Base-by-base conservation (phyloP, 2,888 invertebrate genomes). In the Chydorus sphaericus region DNA sequence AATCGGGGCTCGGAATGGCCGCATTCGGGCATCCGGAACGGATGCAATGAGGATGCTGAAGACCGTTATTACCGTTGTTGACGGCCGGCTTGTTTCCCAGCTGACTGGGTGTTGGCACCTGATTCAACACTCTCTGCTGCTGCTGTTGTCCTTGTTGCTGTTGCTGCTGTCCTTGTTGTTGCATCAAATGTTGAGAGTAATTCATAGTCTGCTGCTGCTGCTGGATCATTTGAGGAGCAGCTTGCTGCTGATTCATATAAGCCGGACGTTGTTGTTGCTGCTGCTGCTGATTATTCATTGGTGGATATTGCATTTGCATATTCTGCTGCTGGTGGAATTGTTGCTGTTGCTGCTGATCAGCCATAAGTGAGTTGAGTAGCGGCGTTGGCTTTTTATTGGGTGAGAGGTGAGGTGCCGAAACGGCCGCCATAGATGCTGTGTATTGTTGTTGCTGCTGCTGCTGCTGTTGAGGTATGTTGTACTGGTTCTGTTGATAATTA, bases 1-100 rank as follows among this genome's bases (percentile, higher is more conserved):
- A 93, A 72, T 91, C 91, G 61, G 84, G 83, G 74, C 87, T 91
- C 62, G 88, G 81, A 65, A 91, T 83, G 61, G 92, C 90, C 48
- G 83, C 82, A 73, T 93, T 93, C 61, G 82, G 82, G 72, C 93
- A 94, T 62, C 91, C 91, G 66, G 84, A 84, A 60, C 92, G 82
- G 66, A 89, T 86, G 73, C 89, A 90, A 57, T 62, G 64, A 59
- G 64, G 66, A 61, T 61, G 65, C 59, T 63, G 63, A 59, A 61
- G 61, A 58, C 28, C 26, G 14, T 11, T 26, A 2, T 2, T 36
- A n/a, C 37, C 3, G 14, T 36, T 36, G 16, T 14, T 36, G n/a
- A 31, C 33, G 63, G 59, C 55, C 60, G 60, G 50, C 57, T 61
- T 58, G 59, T 61, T 39, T 56, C 31, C 48, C 58, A 61, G 56